These are phyloP conservation scores for Motacilla alba DNA, from an alignment of 2,113 vertebrate species.

Conservation along the genomic window DNA sequence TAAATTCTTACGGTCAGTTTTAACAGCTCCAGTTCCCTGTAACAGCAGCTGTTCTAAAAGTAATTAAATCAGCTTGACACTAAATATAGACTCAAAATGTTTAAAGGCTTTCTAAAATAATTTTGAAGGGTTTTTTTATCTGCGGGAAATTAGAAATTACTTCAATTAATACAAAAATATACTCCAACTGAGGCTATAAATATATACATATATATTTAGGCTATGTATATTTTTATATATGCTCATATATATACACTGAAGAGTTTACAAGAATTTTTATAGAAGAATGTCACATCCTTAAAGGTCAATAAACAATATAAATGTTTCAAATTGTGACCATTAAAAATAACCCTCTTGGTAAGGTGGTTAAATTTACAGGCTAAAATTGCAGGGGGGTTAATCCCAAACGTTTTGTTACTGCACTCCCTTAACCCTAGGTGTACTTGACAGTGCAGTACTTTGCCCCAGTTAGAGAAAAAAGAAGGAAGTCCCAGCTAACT, in stretches of 20 bases:
- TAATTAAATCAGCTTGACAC: slow-evolving; percentile 60
- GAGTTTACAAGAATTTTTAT: slow-evolving; percentile 40
- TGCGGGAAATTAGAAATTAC: slow-evolving; percentile 54
- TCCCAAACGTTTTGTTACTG: neutral
- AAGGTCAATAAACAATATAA: slow-evolving; percentile 20
- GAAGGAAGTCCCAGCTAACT: neutral
- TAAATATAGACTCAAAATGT: slow-evolving; percentile 54
- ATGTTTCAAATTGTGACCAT: neutral
- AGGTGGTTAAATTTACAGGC: neutral
- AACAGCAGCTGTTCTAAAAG: slow-evolving; percentile 59
- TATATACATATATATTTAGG: slow-evolving; percentile 27
- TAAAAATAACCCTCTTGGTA: neutral
- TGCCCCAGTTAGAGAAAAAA: neutral
- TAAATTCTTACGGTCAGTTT: slow-evolving; percentile 42
- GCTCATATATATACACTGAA: neutral
- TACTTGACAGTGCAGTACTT: neutral
- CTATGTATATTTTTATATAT: slow-evolving; percentile 20
- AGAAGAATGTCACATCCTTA: slow-evolving; percentile 32
- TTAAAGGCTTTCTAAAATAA: slow-evolving; percentile 60
- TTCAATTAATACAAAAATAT: slow-evolving; percentile 61
- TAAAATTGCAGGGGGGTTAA: neutral
- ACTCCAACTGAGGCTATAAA: slow-evolving; percentile 41
- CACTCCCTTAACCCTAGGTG: neutral
- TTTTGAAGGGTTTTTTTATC: slow-evolving; percentile 48
- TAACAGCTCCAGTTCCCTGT: slow-evolving; percentile 11